A percentile compares a stretch with the other conserved stretches of the same genome.
Conservation (phyloP, 2,888 invertebrate species). For the Chorisops tibialis region DNA sequence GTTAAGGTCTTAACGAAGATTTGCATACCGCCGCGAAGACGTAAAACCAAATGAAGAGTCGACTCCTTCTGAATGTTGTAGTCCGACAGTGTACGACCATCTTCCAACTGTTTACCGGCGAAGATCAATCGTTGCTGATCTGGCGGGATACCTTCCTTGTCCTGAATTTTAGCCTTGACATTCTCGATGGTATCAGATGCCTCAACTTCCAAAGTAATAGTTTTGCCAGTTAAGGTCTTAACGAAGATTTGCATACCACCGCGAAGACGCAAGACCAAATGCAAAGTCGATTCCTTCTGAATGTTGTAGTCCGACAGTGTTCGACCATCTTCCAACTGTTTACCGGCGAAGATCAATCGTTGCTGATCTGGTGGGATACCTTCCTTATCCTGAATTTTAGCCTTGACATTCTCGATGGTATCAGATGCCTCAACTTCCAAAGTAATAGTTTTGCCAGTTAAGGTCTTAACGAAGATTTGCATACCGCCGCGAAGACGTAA, state of each 20-base stretch:
- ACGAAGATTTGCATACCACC: constrained; percentile 24
- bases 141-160: constrained; percentile 15
- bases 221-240: constrained; percentile 16
- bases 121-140: constrained; percentile 43
- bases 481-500: constrained; percentile 25
- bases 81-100: constrained; percentile 84
- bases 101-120: constrained; percentile 74
- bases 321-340: constrained; percentile 14
- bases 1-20: constrained; percentile 25
- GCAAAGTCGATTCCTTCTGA: constrained; percentile 12
- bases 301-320: constrained; percentile 14
- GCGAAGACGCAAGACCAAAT: constrained; percentile 8
- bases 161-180: constrained; percentile 18
- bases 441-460: constrained; percentile 25
- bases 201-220: constrained; percentile 18
- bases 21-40: constrained; percentile 74
- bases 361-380: constrained; percentile 25
- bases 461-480: constrained; percentile 26
- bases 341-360: constrained; percentile 19
- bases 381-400: constrained; percentile 24
- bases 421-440: constrained; percentile 23
- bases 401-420: constrained; percentile 23
- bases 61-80: constrained; percentile 93
- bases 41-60: constrained; percentile 79
- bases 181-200: constrained; percentile 16